These are phyloP conservation scores for Melanchra persicariae DNA, from an alignment of 2,888 invertebrate species.

Conservation along the genomic window DNA sequence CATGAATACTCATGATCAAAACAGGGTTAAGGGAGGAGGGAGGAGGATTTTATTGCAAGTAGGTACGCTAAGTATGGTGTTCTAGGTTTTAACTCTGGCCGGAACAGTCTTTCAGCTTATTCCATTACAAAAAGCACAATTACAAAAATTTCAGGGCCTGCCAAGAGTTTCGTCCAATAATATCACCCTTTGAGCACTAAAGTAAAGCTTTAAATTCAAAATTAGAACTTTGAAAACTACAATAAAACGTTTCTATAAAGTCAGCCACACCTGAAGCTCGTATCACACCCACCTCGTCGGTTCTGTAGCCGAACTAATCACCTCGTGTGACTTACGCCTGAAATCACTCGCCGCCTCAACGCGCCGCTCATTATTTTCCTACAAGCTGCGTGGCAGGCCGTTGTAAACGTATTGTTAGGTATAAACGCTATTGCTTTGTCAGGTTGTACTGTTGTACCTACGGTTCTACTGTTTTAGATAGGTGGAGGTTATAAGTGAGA, in stretches of 20 bases:
- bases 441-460: background rate
- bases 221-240: background rate
- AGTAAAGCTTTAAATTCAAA: no score
- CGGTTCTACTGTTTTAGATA: background rate
- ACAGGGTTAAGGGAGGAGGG: no score
- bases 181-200: no score
- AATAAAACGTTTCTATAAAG: background rate
- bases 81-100: no score
- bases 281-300: conserved; percentile 33
- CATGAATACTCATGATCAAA: no score
- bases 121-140: no score
- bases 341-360: conserved; percentile 56
- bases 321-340: conserved; percentile 56
- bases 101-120: no score
- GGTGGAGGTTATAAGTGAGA: background rate
- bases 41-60: no score
- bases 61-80: no score
- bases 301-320: conserved; percentile 63
- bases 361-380: conserved; percentile 69
- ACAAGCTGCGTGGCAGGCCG: conserved; percentile 21
- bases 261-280: conserved; percentile 21
- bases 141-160: no score
- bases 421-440: conserved; percentile 35
- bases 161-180: no score
- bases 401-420: conserved; percentile 27